These are phyloP conservation scores for Montipora sp. DNA, from an alignment of 64 coral and sea anemone genomes.

Conservation along the genomic window DNA sequence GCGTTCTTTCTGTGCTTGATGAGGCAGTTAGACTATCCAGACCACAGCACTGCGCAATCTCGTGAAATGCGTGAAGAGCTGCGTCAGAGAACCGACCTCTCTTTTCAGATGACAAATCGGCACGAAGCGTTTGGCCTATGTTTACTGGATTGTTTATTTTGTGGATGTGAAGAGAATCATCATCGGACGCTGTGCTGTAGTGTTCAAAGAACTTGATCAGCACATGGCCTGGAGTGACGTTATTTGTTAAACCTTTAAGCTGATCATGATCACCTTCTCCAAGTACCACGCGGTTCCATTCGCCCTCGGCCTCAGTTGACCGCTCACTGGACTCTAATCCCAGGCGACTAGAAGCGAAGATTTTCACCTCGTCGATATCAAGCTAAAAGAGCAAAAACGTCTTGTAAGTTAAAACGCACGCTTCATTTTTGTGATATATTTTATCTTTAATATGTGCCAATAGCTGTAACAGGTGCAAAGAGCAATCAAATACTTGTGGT, in stretches of 20 bases:
- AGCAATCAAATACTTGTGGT: too few species aligned
- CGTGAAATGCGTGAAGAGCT: conserved; percentile 81
- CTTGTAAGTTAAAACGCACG: too few species aligned
- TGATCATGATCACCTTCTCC: conserved; percentile 11
- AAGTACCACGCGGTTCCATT: conserved; percentile 39
- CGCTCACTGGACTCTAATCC: neutral
- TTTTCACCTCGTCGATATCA: neutral
- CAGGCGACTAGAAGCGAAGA: neutral
- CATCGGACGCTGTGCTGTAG: conserved; percentile 27
- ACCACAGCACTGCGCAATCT: conserved; percentile 78
- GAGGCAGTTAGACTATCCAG: conserved; percentile 56
- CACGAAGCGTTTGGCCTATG: neutral
- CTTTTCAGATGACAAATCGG: neutral
- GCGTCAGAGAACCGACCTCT: conserved; percentile 71
- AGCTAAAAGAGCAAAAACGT: neutral
- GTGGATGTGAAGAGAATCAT: conserved; percentile 54
- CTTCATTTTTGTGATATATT: neutral
- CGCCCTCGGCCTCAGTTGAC: neutral
- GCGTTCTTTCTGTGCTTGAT: conserved; percentile 33
- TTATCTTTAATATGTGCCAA: neutral
- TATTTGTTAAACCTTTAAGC: conserved; percentile 25
- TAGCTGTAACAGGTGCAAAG: neutral
- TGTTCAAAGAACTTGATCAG: conserved; percentile 74
- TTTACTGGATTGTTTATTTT: conserved; percentile 52
- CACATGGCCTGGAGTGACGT: conserved; percentile 33